Base-by-base conservation (phyloP, 2,888 invertebrate genomes). In the Pinctada fucata region DNA sequence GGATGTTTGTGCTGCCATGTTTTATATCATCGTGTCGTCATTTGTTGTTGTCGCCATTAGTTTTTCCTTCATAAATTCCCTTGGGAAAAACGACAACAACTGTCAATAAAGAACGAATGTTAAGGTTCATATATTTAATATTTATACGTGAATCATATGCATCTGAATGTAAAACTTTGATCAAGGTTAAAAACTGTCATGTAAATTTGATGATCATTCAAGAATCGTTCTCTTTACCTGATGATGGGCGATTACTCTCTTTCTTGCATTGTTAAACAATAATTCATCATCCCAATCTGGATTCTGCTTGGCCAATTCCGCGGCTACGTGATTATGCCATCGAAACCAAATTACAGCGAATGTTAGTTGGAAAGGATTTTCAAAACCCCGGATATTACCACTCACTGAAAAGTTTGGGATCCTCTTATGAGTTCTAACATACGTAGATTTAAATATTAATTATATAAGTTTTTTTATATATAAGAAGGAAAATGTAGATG, bases 371-470 rank as follows among this genome's bases (percentile, higher is more conserved):
- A 98, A 98, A 0, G 99, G 99, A 92, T 99, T 99, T 93, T 99
- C 99, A 93, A 99, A 99, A 2, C 97, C 97, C 82, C 99, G 94
- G 0, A 98, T 97, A 93, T 99, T 99, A n/a, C 99, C 99, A 52
- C 5, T 5, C 5, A 5, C 58, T 52, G 58, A 52, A 52, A 52
- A 10, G 47, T 52, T n/a, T n/a, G n/a, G n/a, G n/a, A n/a, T n/a
- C n/a, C n/a, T n/a, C n/a, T n/a, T n/a, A n/a, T n/a, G n/a, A n/a
- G n/a, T n/a, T n/a, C n/a, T n/a, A n/a, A n/a, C n/a, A n/a, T n/a
- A n/a, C n/a, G n/a, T 8, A 52, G 47, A 49, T n/a, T 49, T 69
- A n/a, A n/a, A n/a, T n/a, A n/a, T n/a, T n/a, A n/a, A 47, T 47
- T 5, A 67, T 67, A 67, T n/a, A 2, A 63, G 6, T 4, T 49